Conservation (phyloP, 92 coral and sea anemone genomes). For the Desmophyllum pertusum region DNA sequence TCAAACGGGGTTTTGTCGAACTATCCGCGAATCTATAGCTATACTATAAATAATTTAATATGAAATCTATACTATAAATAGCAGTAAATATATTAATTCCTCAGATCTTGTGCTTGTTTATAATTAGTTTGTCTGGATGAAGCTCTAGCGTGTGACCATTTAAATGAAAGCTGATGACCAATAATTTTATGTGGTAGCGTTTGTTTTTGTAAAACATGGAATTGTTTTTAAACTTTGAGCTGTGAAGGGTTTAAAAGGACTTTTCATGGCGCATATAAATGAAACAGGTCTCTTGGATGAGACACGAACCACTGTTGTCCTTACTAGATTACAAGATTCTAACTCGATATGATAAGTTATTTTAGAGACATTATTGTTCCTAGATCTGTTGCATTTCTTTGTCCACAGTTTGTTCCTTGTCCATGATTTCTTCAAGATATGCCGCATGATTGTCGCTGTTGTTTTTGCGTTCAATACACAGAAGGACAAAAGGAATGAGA, state of each 20-base stretch:
- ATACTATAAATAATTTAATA: too few species aligned
- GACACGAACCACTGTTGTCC: neutral
- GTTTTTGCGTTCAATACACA: neutral
- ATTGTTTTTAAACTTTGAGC: neutral
- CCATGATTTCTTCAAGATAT: slow-evolving; percentile 42
- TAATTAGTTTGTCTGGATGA: neutral
- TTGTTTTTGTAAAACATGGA: neutral
- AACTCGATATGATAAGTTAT: neutral
- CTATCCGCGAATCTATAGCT: too few species aligned
- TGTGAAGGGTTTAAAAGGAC: slow-evolving; percentile 1
- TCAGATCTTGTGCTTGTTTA: neutral
- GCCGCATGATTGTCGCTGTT: neutral
- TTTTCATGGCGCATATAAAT: slow-evolving; percentile 39
- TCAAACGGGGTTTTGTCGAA: too few species aligned
- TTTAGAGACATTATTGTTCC: neutral
- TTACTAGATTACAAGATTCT: neutral
- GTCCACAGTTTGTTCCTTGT: slow-evolving; percentile 4
- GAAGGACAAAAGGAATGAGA: slow-evolving; percentile 22
- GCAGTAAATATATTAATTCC: neutral
- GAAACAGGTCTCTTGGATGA: slow-evolving; percentile 37
- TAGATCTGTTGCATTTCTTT: neutral
- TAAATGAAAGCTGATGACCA: neutral
- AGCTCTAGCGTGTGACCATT: neutral
- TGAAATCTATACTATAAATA: neutral
- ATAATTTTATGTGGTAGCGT: neutral